Conservation (phyloP, 2,113 vertebrate genomes). For the Alosa alosa region DNA sequence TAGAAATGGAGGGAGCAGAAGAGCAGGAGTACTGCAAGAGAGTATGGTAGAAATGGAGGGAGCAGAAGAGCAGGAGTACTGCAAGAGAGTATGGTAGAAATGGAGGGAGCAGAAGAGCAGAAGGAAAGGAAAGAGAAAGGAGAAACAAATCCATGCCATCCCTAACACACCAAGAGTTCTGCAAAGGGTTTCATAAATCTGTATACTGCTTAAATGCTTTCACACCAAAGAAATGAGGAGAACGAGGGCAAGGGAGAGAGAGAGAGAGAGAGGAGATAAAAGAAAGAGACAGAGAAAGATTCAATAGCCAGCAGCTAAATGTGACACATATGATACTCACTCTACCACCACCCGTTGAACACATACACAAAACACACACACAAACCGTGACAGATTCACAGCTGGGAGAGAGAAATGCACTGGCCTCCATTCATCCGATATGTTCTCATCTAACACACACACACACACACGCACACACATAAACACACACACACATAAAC, state of each 20-base stretch:
- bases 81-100: neutral
- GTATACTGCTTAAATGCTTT: neutral
- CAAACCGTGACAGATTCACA: neutral
- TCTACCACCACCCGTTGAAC: neutral
- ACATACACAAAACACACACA: constrained; percentile 2
- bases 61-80: too few species aligned
- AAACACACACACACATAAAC: neutral
- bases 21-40: neutral
- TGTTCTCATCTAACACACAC: neutral
- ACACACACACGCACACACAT: neutral
- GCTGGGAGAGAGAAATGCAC: neutral
- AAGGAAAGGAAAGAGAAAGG: neutral
- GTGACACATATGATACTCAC: constrained; percentile 1
- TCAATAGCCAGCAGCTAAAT: constrained; percentile 5
- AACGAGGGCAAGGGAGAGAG: neutral
- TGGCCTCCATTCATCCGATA: neutral
- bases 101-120: neutral
- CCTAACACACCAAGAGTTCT: neutral
- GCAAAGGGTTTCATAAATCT: neutral
- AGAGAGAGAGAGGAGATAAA: neutral
- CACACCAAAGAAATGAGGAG: neutral
- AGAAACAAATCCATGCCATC: neutral
- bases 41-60: neutral
- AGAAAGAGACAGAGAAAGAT: neutral
- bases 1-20: neutral